Evolutionary conservation across 2,888 invertebrate species (phyloP).

Genomic region (Campaea margaritaria): DNA sequence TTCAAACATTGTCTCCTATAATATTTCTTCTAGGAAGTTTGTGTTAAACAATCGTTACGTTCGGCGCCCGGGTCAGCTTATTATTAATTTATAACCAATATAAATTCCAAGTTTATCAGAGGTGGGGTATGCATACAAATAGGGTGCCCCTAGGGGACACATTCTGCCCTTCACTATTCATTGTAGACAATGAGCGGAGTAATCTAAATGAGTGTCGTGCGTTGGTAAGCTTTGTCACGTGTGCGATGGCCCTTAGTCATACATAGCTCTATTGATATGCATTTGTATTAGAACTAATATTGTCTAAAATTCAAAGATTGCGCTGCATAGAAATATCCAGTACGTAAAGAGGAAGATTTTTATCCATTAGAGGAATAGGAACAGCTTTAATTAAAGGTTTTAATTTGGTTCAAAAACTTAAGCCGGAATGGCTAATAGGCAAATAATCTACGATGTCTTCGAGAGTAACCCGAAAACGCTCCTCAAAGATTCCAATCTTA

Average conservation of each 20-base stretch:
- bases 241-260: constrained; percentile 46
- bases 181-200: constrained; percentile 45
- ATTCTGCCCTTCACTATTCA: constrained; percentile 35
- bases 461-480: too few relatives aligned
- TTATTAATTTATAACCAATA: constrained; percentile 59
- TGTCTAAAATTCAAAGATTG: too few relatives aligned
- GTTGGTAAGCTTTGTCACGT: constrained; percentile 37
- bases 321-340: too few relatives aligned
- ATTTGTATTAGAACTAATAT: too few relatives aligned
- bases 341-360: too few relatives aligned
- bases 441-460: too few relatives aligned
- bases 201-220: constrained; percentile 52
- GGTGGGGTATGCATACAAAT: constrained; percentile 55
- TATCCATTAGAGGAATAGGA: too few relatives aligned
- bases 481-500: too few relatives aligned
- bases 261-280: neutral
- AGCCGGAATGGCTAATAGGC: too few relatives aligned
- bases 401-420: too few relatives aligned
- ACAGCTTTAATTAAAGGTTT: too few relatives aligned
- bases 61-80: constrained; percentile 14
- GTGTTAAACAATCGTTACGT: constrained; percentile 22
- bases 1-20: constrained; percentile 19
- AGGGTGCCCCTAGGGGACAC: constrained; percentile 15
- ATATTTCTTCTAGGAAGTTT: constrained; percentile 27
- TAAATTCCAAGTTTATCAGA: constrained; percentile 49